phyloP scores from a whole-genome alignment of 1,140 invertebrate species.

The Neodiprion virginianus region DNA sequence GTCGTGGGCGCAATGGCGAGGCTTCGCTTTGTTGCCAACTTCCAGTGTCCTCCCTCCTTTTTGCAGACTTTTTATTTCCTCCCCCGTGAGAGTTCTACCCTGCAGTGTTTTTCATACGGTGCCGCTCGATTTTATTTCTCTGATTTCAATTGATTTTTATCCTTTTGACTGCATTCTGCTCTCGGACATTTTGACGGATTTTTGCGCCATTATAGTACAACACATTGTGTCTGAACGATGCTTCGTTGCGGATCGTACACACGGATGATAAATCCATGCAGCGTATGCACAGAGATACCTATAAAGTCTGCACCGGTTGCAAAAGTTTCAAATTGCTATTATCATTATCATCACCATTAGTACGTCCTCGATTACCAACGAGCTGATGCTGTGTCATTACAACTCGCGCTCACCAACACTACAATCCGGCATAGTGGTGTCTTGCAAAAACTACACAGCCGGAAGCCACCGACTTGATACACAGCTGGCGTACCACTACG shows the following conservation, averaged over 20 bases:
- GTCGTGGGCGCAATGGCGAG: background rate
- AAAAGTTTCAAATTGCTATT: slow-evolving; percentile 1
- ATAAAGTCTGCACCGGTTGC: background rate
- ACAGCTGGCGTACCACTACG: background rate
- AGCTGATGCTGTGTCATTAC: background rate
- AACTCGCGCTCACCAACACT: background rate
- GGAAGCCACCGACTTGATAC: background rate
- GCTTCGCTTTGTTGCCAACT: background rate
- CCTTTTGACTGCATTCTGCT: too few species aligned
- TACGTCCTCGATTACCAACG: background rate
- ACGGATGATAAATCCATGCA: too few species aligned
- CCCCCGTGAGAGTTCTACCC: too few species aligned
- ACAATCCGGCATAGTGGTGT: background rate
- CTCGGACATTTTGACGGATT: too few species aligned
- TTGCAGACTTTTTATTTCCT: too few species aligned
- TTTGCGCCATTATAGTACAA: too few species aligned
- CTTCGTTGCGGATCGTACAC: too few species aligned
- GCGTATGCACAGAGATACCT: background rate
- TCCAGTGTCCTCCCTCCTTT: too few species aligned
- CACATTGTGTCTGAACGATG: too few species aligned
- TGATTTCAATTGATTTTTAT: too few species aligned
- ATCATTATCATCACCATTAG: slow-evolving; percentile 1
- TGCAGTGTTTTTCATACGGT: too few species aligned
- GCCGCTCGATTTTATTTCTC: too few species aligned
- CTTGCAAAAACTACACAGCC: background rate